phyloP scores from a whole-genome alignment of 2,797 vertebrate species.

The Remorina albescens region DNA sequence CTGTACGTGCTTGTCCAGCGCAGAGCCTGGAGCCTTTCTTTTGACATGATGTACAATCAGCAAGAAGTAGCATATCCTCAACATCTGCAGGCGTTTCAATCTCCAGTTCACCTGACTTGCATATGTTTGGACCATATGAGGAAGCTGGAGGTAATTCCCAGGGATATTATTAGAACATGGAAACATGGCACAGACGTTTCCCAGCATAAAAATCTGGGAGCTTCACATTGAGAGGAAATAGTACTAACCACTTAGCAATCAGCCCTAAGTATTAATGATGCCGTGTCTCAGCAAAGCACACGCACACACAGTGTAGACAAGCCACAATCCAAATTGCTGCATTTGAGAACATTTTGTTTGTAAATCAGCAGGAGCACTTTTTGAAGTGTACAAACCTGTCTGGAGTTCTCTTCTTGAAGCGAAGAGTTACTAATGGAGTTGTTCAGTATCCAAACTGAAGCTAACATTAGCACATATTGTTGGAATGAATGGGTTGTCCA shows the following conservation, averaged over 20 bases:
- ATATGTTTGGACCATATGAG: neutral
- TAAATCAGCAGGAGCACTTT: constrained; percentile 30
- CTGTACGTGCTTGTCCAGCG: neutral
- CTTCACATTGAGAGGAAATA: neutral
- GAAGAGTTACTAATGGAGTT: neutral
- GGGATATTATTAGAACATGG: neutral
- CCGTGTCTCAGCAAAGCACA: constrained; percentile 10
- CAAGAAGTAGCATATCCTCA: neutral
- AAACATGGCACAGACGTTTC: neutral
- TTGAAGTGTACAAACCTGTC: constrained; percentile 8
- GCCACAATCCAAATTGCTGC: neutral
- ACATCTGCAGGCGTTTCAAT: neutral
- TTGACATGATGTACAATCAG: too few relatives aligned
- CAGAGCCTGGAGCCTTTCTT: neutral
- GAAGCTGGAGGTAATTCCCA: neutral
- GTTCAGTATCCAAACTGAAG: neutral
- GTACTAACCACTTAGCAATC: neutral
- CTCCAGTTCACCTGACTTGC: neutral
- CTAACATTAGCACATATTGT: constrained; percentile 13
- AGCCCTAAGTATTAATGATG: neutral
- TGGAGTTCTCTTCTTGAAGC: constrained; percentile 10
- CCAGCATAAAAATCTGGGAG: neutral
- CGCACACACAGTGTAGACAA: neutral
- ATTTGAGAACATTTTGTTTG: neutral
- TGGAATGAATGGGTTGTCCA: neutral